Base-by-base conservation (phyloP, 2,113 vertebrate genomes). In the Arizona elegans region DNA sequence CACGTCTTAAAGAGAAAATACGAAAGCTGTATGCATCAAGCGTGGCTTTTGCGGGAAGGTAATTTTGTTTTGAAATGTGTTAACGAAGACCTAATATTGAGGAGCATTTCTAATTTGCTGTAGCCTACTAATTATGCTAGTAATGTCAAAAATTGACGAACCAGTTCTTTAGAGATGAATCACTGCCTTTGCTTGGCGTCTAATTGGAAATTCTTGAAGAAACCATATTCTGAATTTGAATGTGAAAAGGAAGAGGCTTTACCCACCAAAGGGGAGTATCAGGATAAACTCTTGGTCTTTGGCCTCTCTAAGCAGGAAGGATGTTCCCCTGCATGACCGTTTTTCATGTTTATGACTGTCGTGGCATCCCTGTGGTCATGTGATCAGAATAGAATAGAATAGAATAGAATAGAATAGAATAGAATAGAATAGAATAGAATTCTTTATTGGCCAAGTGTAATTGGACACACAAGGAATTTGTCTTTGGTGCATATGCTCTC, bases 91-190 rank as follows among this genome's bases (percentile, higher is more conserved):
- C 56, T 88, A 26, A 91, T 90, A 91, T 19, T 93, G 75, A 90
- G 75, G 85, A 92, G 8, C 89, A 86, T 88, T 24, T 43, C 91
- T 50, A 81, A 89, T 89, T 93, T 93, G 91, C 17, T 15, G 88
- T 0, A 81, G 87, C 15, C 21, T 52, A 70, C 62, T 93, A 59
- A 33, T 91, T 93, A 94, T 91, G 94, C 11, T 90, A 90, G 9
- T 92, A 43, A 19, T 15, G 81, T 62, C 86, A 19, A 75, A 47
- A 93, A 1, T 3, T 87, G 43, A 89, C 59, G 70, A 19, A 56
- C 47, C 10, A 55, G 56, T 87, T 91, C 70, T 29, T 75, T 6
- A 54, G 33, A 53, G 24, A 50, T 93, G 92, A 53, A 88, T 43
- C 8, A 10, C 19, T 81, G 21, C 38, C 21, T 81, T 93, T 33